Evolutionary conservation across 1,140 invertebrate genomes (phyloP).

Genomic region (Archivesica marissinica): DNA sequence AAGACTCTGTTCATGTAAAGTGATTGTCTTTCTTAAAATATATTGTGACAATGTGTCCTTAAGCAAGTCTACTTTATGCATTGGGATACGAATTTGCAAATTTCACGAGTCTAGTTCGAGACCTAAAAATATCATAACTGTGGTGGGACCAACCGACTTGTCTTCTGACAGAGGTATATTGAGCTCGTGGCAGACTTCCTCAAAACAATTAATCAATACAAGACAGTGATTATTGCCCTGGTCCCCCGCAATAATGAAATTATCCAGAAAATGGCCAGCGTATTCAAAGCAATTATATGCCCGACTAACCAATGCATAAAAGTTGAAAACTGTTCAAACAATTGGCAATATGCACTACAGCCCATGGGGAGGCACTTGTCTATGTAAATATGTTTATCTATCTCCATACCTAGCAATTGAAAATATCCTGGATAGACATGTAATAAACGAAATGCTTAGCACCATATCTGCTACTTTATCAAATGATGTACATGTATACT

Average conservation of each 20-base stretch:
- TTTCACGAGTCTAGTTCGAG: slow-evolving; percentile 11
- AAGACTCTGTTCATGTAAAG: neutral
- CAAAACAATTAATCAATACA: neutral
- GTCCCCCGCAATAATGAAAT: slow-evolving; percentile 43
- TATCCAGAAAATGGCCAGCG: slow-evolving; percentile 41
- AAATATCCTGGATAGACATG: slow-evolving; percentile 48
- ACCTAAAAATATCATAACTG: neutral
- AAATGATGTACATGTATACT: slow-evolving; percentile 31
- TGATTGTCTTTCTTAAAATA: neutral
- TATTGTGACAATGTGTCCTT: neutral
- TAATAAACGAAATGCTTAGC: slow-evolving; percentile 22
- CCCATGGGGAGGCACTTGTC: slow-evolving; percentile 56
- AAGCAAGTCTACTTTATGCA: neutral
- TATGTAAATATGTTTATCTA: neutral
- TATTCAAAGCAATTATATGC: neutral
- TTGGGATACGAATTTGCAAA: neutral
- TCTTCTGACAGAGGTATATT: neutral
- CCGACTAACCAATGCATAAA: slow-evolving; percentile 25
- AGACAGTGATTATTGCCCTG: neutral
- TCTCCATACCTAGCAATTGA: slow-evolving; percentile 21
- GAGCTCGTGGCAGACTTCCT: neutral
- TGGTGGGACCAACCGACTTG: neutral
- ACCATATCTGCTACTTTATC: slow-evolving; percentile 29
- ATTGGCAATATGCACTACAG: slow-evolving; percentile 19
- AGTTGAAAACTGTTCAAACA: slow-evolving; percentile 52